Conservation (phyloP, 2,113 vertebrate genomes). For the Pan paniscus region DNA sequence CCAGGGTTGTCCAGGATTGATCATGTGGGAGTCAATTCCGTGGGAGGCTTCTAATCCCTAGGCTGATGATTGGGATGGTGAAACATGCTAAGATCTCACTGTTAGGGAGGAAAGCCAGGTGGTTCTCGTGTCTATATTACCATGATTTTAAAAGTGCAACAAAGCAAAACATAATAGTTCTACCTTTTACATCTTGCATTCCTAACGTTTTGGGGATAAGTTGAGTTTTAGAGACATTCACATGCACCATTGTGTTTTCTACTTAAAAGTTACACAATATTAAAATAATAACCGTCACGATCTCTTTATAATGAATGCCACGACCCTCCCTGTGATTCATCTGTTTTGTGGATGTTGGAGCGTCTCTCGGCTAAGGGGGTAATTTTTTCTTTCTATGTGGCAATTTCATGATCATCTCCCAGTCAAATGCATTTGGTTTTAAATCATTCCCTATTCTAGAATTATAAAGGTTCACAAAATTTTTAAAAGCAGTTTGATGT, state of each 20-base stretch:
- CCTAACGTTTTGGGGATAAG: background rate
- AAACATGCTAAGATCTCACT: background rate
- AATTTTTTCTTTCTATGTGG: background rate
- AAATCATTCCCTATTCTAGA: background rate
- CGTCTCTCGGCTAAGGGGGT: background rate
- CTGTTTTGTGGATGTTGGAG: too few relatives aligned
- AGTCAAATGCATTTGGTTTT: background rate
- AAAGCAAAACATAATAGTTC: background rate
- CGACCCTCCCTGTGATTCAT: background rate
- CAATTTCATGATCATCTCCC: background rate
- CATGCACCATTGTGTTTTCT: background rate
- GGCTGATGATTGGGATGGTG: rapidly evolving
- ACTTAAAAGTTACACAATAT: background rate
- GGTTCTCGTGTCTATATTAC: background rate
- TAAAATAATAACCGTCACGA: rapidly evolving
- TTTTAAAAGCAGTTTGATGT: background rate
- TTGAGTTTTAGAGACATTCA: background rate
- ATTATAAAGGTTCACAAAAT: background rate
- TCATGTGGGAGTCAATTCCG: background rate
- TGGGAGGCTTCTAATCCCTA: background rate
- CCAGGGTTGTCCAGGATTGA: background rate
- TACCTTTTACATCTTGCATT: background rate
- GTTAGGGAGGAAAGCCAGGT: background rate
- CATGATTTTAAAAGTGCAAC: background rate
- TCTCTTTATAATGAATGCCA: rapidly evolving